phyloP scores from a whole-genome alignment of 2,797 vertebrate genomes.

The Intellagama lesueurii region DNA sequence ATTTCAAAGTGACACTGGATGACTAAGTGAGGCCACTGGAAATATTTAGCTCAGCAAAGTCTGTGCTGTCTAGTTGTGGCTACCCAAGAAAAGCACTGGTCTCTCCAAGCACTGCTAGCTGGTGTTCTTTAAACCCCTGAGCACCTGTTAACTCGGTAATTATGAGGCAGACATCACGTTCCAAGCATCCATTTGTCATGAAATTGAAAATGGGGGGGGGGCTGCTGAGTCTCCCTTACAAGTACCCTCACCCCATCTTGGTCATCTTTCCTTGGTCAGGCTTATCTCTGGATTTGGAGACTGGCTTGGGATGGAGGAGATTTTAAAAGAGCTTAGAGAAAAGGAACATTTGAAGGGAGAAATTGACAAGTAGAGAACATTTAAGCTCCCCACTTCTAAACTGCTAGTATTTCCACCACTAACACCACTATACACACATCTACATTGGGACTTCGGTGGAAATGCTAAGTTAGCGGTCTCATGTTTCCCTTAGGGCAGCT shows the following conservation, averaged over 20 bases:
- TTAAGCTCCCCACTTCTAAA: not conserved
- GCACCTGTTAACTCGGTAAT: not conserved
- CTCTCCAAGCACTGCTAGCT: not conserved
- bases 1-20: not conserved
- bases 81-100: not conserved
- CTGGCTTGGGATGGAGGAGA: not conserved
- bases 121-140: not conserved
- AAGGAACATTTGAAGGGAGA: not conserved
- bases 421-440: not conserved
- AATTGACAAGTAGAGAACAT: not conserved
- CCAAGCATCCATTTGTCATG: not conserved
- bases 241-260: not conserved
- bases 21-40: not conserved
- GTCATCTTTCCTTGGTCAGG: not conserved
- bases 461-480: not conserved
- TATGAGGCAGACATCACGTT: not conserved
- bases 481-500: not conserved
- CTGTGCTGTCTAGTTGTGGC: not conserved
- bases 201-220: not conserved
- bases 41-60: not conserved
- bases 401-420: not conserved
- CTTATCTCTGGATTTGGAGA: not conserved
- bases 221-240: not conserved
- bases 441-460: not conserved
- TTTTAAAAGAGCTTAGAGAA: not conserved